Base-by-base conservation (phyloP, 2,797 vertebrate species). In the Sebastes paucispinis region DNA sequence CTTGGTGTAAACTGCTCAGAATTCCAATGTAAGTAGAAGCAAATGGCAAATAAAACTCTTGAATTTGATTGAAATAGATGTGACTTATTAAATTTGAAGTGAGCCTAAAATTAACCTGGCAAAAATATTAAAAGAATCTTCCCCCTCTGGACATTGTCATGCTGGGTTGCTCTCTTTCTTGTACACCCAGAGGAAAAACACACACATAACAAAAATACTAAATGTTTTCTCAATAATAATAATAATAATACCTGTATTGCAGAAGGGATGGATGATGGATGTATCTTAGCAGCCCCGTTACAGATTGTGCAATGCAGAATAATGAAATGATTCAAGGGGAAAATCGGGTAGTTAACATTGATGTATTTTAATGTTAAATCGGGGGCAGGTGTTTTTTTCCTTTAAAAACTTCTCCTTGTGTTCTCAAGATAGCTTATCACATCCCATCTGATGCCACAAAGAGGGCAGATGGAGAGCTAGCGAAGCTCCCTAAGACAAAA, bases 401-500 rank as follows among this genome's bases (percentile, higher is more conserved):
- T 57, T 67, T 57, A 77, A 80, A 90, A 90, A 87, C 80, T 87
- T 86, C 63, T n/a, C 79, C 39, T 16, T 31, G 67, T 79, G 78
- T 87, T 84, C 86, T 86, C 70, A 60, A 31, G 57, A 69, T 59
- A 72, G 75, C 80, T 85, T 81, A 85, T 88, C 88, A 54, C 7
- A 69, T 77, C 87, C 76, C 36, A 83, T 87, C 84, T 86, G 86
- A 92, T 78, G 86, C 88, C 90, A 93, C 91, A 92, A 92, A 93
- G 90, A 92, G 88, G 90, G 86, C 88, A 91, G 87, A 88, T 88
- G 87, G 85, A 82, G 66, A 88, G 92, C 93, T 93, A 93, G 91
- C 92, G 83, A 74, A 80, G 92, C 87, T 85, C 77, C 85, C 85
- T 88, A 92, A 95, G 94, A 95, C 94, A 95, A 95, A 95, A 94